A percentile compares a stretch with the other conserved stretches of the same genome.
phyloP scores from a whole-genome alignment of 2,113 vertebrate species.

The Stigmatopora argus region DNA sequence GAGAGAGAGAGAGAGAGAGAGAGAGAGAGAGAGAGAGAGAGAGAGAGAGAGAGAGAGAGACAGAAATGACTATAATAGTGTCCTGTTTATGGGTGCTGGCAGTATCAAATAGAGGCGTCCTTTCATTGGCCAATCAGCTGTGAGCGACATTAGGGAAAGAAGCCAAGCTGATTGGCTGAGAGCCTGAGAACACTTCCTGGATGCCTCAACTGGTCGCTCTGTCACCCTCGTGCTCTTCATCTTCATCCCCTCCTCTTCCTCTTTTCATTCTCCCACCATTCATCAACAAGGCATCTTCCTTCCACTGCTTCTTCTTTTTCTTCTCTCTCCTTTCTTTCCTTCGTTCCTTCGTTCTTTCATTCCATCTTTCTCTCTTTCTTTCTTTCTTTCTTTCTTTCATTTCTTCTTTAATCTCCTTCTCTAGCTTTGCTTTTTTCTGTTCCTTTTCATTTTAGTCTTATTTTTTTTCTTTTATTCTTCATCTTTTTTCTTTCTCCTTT shows the following conservation, averaged over 20 bases:
- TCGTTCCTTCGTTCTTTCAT: background rate
- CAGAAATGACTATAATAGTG: too few species aligned
- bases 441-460: too few species aligned
- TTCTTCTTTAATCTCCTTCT: too few species aligned
- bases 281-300: constrained; percentile 9
- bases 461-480: background rate
- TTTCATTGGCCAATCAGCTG: constrained; percentile 70
- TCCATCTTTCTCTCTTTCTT: background rate
- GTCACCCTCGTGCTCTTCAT: constrained; percentile 49
- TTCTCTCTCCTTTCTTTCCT: background rate
- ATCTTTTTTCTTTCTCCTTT: background rate
- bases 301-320: too few species aligned
- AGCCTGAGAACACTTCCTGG: constrained; percentile 69
- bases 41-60: too few species aligned
- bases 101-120: constrained; percentile 59
- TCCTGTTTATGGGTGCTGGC: constrained; percentile 8
- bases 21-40: too few species aligned
- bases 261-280: constrained; percentile 29
- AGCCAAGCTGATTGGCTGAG: constrained; percentile 66
- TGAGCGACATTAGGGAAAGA: constrained; percentile 56
- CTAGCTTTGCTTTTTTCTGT: too few species aligned
- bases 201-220: constrained; percentile 62
- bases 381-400: background rate
- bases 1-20: too few species aligned
- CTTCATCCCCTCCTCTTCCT: constrained; percentile 9